These are phyloP conservation scores for Oncorhynchus tshawytscha DNA, from an alignment of 2,113 vertebrate species.

Conservation along the genomic window DNA sequence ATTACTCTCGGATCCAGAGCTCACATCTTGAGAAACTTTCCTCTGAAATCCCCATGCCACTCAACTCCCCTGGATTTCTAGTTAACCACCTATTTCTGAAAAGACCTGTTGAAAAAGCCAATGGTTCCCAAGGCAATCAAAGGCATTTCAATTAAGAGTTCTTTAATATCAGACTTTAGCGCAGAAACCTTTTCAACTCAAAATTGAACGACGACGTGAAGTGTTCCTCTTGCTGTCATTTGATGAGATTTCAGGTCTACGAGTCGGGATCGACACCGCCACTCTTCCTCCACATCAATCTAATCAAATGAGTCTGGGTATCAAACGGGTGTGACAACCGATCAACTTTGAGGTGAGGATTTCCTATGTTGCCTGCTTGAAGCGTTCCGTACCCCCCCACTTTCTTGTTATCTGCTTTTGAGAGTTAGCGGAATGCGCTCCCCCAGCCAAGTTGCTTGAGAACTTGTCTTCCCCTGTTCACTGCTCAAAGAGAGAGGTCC, in stretches of 20 bases:
- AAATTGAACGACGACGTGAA: slow-evolving; percentile 42
- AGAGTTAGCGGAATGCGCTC: slow-evolving; percentile 69
- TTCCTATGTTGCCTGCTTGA: slow-evolving; percentile 70
- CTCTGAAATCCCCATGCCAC: slow-evolving; percentile 56
- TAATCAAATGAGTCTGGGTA: slow-evolving; percentile 52
- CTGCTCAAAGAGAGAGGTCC: slow-evolving; percentile 64
- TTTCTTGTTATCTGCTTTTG: slow-evolving; percentile 28
- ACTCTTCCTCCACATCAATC: slow-evolving; percentile 48
- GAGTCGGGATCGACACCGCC: slow-evolving; percentile 18
- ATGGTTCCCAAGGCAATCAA: slow-evolving; percentile 68
- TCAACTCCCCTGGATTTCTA: slow-evolving; percentile 48
- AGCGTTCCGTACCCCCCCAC: slow-evolving; percentile 35
- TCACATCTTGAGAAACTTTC: slow-evolving; percentile 77
- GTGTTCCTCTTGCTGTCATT: slow-evolving; percentile 31
- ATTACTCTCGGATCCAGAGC: slow-evolving; percentile 75
- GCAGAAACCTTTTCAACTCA: slow-evolving; percentile 79
- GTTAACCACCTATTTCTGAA: slow-evolving; percentile 62
- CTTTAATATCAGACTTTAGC: slow-evolving; percentile 56
- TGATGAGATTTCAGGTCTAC: slow-evolving; percentile 32
- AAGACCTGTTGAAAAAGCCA: slow-evolving; percentile 73
- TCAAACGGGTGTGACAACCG: slow-evolving; percentile 48
- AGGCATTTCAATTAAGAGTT: slow-evolving; percentile 64
- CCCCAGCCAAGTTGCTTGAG: slow-evolving; percentile 65
- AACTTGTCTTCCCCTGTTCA: slow-evolving; percentile 62
- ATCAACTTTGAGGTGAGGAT: slow-evolving; percentile 81